Evolutionary conservation across 1,140 invertebrate species (phyloP), one percentile per base, ranked within the genome.

Genomic region (Chironomus tepperi): DNA sequence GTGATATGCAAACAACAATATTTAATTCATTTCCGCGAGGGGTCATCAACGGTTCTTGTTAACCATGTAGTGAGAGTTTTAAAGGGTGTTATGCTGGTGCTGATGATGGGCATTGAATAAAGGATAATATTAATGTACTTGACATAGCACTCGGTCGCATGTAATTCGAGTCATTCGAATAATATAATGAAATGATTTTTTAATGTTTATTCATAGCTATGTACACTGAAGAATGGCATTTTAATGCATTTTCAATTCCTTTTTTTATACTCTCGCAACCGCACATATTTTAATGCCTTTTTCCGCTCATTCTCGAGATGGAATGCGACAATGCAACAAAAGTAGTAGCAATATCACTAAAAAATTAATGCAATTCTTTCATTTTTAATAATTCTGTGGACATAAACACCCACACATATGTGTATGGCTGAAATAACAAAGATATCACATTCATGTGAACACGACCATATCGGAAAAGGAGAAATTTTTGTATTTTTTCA

Each of bases 1-100:
- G 47, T n/a, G 47, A 57, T 57, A 57, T 57, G 47, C 47, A 57
- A 57, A 57, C 47, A 57, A 57, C 47, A 57, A n/a, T 47, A 57
- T 57, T 57, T 57, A 57, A 57, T 57, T 12, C 47, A 57, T 57
- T n/a, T 57, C 47, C 47, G 12, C 47, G 47, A 57, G 47, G 24
- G 47, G 47, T 57, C 47, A 57, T 57, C 47, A 57, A 12, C 5
- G 47, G 3, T 57, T n/a, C 12, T 15, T 57, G 47, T 57, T 57
- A 57, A 57, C 24, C 24, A 34, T 34, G 24, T 34, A 34, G 24
- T 34, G 24, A 34, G 24, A 34, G 24, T 34, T 34, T 34, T 34
- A 34, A 34, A 34, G 24, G 24, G 24, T 34, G 24, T 34, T 34
- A 34, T 34, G 24, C 24, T 34, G 24, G 47, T 57, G 10, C 47